Evolutionary conservation across 1,140 invertebrate species (phyloP).

Genomic region (Drosophila sproati): DNA sequence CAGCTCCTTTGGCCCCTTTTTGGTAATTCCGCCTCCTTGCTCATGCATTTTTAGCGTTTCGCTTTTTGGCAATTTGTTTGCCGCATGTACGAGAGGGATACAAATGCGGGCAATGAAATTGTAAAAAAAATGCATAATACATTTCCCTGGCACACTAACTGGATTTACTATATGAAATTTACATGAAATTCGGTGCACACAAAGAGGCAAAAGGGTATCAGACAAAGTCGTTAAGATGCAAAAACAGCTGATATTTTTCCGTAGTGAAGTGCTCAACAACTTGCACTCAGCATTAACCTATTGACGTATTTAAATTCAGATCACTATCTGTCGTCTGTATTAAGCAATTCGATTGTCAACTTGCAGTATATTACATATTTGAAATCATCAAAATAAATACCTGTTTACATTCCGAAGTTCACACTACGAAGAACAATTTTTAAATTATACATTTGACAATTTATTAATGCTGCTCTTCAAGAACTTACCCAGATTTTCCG

Average conservation of each 20-base stretch:
- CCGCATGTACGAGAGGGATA: slow-evolving; percentile 6
- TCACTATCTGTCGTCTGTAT: no score
- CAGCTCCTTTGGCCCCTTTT: not conserved
- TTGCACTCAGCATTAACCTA: slow-evolving; percentile 1
- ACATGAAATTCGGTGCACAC: slow-evolving; percentile 43
- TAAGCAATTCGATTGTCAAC: no score
- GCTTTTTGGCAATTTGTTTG: slow-evolving; percentile 42
- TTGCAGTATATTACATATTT: no score
- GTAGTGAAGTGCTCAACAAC: slow-evolving; percentile 8
- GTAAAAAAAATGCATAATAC: slow-evolving; percentile 66
- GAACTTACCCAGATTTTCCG: no score
- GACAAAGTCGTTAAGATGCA: slow-evolving; percentile 26
- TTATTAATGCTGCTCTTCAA: no score
- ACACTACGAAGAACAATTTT: no score
- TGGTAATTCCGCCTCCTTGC: not conserved
- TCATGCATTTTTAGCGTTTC: slow-evolving; percentile 51
- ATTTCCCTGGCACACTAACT: slow-evolving; percentile 63
- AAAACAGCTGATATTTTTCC: slow-evolving; percentile 12
- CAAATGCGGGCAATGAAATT: slow-evolving; percentile 56
- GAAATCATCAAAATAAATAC: no score
- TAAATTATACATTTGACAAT: no score
- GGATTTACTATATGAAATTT: slow-evolving; percentile 74
- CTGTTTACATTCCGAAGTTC: no score
- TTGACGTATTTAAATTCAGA: not conserved
- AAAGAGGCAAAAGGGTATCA: slow-evolving; percentile 13